These are phyloP conservation scores for Thunnus maccoyii DNA, from an alignment of 2,113 vertebrate genomes.

Conservation along the genomic window DNA sequence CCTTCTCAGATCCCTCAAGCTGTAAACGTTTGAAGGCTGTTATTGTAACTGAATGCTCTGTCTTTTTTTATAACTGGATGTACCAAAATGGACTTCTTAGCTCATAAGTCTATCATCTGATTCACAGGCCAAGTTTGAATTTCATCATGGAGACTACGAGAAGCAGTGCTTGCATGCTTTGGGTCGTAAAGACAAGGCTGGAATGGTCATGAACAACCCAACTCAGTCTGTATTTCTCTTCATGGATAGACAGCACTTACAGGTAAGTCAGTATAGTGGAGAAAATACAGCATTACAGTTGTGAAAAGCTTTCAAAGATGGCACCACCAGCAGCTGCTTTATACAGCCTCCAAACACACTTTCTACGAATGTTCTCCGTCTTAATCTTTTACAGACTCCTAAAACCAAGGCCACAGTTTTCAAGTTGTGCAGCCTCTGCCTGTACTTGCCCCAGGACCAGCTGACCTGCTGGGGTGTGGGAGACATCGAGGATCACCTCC, in stretches of 20 bases:
- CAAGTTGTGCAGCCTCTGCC: slow-evolving; percentile 99
- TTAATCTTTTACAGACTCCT: slow-evolving; percentile 89
- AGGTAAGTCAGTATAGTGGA: slow-evolving; percentile 82
- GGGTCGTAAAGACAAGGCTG: slow-evolving; percentile 99
- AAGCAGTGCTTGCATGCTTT: slow-evolving; percentile 99
- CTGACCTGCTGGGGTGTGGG: slow-evolving; percentile 99
- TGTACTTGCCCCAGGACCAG: slow-evolving; percentile 99
- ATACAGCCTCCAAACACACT: background rate
- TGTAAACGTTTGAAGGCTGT: slow-evolving; percentile 1
- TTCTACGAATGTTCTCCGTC: background rate
- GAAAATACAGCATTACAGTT: background rate
- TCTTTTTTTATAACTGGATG: background rate
- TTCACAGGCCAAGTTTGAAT: slow-evolving; percentile 97
- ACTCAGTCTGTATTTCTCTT: slow-evolving; percentile 98
- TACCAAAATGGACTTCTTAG: background rate
- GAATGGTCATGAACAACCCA: slow-evolving; percentile 92
- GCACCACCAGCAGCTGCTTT: no score
- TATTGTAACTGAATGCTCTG: background rate
- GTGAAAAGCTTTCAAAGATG: background rate
- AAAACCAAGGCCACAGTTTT: slow-evolving; percentile 99
- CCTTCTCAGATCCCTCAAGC: background rate
- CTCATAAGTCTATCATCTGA: slow-evolving; percentile 17
- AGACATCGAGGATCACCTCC: slow-evolving; percentile 98
- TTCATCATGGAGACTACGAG: slow-evolving; percentile 99
- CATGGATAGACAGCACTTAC: slow-evolving; percentile 98